Evolutionary conservation across 2,797 vertebrate genomes (phyloP), one percentile per base, ranked within the genome.

Genomic region (Choloepus didactylus): DNA sequence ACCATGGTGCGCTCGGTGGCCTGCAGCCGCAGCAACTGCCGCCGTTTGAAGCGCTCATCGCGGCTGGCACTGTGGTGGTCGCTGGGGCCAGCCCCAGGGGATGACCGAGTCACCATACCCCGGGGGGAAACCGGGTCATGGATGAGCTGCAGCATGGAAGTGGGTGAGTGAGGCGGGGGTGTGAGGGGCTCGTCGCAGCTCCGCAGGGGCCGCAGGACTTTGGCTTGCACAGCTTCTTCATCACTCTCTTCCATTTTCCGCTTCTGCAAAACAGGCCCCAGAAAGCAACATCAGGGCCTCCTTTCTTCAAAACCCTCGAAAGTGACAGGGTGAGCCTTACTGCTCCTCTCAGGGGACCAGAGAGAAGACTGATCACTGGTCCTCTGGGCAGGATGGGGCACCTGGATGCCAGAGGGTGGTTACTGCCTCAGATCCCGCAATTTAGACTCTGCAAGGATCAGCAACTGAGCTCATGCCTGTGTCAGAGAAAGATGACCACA

Each of bases 141-240:
- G 97, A 98, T 98, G 84, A 99, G 98, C 96, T 98, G 98, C 94
- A 98, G 98, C 98, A 98, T 98, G 41, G 98, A 97, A 60, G 98
- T 98, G 96, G 98, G 98, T 0, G 98, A 98, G 93, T 98, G 98
- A 85, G 97, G 97, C 11, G 97, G 97, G 73, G 98, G 98, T 0
- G 98, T 98, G 90, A 98, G 98, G 95, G 98, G 98, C 96, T 98
- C 98, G n/a, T 98, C 98, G 3, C 98, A 98, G 95, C 98, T 98
- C 97, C 98, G 97, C 84, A 98, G 89, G 54, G 98, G 98, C 90
- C 98, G 98, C 93, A 99, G 96, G 97, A 99, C 98, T 98, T 99
- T 98, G 98, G 98, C 97, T 97, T 98, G 98, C 0, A 98, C 98
- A 19, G 96, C 93, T 91, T 98, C 98, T 0, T 98, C 98, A 0